These are phyloP conservation scores for Caenorhabditis sp. DNA, from an alignment of 2,888 invertebrate genomes.

Conservation along the genomic window DNA sequence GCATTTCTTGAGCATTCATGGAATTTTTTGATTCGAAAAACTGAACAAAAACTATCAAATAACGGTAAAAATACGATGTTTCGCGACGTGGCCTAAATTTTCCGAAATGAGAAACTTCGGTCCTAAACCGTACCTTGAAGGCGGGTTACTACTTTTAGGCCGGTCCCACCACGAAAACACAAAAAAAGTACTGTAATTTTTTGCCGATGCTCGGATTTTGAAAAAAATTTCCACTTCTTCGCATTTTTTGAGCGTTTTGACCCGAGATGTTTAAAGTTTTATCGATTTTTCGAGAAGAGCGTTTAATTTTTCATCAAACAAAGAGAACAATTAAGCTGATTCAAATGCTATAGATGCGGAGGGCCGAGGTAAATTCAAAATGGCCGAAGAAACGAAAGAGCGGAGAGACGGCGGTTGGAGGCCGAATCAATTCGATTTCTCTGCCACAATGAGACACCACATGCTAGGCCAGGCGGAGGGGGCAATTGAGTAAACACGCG, in stretches of 20 bases:
- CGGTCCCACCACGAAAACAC: too few relatives aligned
- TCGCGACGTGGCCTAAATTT: too few relatives aligned
- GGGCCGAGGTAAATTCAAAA: constrained; percentile 37
- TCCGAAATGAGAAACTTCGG: too few relatives aligned
- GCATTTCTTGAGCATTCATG: too few relatives aligned
- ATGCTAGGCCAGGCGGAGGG: constrained; percentile 3
- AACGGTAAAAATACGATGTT: too few relatives aligned
- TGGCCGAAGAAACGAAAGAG: constrained; percentile 39
- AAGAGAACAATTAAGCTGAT: background rate
- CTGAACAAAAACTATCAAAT: too few relatives aligned
- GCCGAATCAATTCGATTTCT: constrained; percentile 49
- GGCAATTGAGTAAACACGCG: constrained; percentile 17
- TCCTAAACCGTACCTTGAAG: too few relatives aligned
- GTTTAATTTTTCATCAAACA: background rate
- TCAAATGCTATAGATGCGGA: background rate
- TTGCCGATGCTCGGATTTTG: background rate
- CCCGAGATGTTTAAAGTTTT: background rate
- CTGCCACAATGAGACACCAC: constrained; percentile 24
- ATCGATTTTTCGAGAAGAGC: background rate
- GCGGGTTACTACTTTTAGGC: too few relatives aligned
- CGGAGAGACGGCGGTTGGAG: constrained; percentile 6
- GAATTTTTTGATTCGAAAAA: too few relatives aligned
- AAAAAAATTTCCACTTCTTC: background rate
- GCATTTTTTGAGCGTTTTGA: background rate
- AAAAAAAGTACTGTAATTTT: too few relatives aligned